Percentiles rank a stretch among this genome's conserved stretches.
These are phyloP conservation scores for Corydoras sp. DNA, from an alignment of 2,113 vertebrate species.

Conservation along the genomic window DNA sequence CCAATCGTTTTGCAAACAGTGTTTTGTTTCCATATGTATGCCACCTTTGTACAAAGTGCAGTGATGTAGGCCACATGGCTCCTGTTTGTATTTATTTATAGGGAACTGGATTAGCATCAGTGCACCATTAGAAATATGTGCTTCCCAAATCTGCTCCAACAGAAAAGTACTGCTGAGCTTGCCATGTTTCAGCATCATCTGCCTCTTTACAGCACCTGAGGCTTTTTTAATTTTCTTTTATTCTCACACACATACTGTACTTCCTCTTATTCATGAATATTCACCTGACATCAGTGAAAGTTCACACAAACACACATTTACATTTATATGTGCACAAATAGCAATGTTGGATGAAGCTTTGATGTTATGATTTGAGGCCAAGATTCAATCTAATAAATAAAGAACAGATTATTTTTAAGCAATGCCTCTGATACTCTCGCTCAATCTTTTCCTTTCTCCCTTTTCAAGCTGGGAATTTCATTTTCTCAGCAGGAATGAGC, in stretches of 20 bases:
- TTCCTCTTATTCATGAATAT: constrained; percentile 7
- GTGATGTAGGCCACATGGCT: not conserved
- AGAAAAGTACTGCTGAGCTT: constrained; percentile 25
- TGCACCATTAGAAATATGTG: constrained; percentile 14
- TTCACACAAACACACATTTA: not conserved
- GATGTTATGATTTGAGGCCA: constrained; percentile 15
- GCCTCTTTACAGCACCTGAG: not conserved
- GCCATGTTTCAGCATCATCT: constrained; percentile 14
- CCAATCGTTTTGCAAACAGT: not conserved
- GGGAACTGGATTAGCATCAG: not conserved
- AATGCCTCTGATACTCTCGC: not conserved
- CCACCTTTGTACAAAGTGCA: not conserved
- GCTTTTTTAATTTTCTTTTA: not conserved
- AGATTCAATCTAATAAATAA: constrained; percentile 24
- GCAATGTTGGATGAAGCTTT: not conserved
- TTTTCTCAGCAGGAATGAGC: constrained; percentile 29
- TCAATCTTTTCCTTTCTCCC: constrained; percentile 2
- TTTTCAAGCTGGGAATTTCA: constrained; percentile 28
- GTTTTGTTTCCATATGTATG: not conserved
- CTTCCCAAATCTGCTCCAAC: constrained; percentile 18
- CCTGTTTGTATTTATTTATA: constrained; percentile 8
- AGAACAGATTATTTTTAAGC: constrained; percentile 11
- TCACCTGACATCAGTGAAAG: constrained; percentile 1
- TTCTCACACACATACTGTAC: not conserved
- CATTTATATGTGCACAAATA: not conserved